phyloP scores from a whole-genome alignment of 2,888 invertebrate genomes.

The Acleris holmiana region DNA sequence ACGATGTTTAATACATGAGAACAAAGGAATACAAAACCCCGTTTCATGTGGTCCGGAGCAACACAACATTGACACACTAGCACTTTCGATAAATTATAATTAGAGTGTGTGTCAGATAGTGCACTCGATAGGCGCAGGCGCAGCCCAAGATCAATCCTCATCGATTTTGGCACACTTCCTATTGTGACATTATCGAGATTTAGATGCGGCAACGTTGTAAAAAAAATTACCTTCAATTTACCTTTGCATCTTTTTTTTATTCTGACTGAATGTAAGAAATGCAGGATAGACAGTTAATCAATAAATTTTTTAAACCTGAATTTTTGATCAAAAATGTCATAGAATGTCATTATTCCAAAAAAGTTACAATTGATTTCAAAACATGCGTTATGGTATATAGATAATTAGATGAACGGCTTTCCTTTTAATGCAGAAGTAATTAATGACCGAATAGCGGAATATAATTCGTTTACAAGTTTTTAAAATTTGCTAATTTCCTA shows the following conservation, averaged over 20 bases:
- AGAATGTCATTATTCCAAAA: too few species aligned
- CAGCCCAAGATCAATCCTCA: constrained; percentile 53
- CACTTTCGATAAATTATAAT: constrained; percentile 60
- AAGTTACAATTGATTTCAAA: too few species aligned
- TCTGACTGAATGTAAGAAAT: not conserved
- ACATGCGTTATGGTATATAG: too few species aligned
- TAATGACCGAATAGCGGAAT: too few species aligned
- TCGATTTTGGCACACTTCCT: constrained; percentile 57
- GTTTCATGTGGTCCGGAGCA: constrained; percentile 46
- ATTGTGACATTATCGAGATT: constrained; percentile 46
- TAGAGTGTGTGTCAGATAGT: constrained; percentile 51
- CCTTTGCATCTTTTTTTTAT: not conserved
- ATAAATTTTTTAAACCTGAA: too few species aligned
- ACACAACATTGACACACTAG: constrained; percentile 72
- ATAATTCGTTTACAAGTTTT: too few species aligned
- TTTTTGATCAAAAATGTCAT: too few species aligned
- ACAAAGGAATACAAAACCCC: constrained; percentile 22
- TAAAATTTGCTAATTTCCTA: too few species aligned
- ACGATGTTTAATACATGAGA: too few species aligned
- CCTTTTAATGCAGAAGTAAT: too few species aligned
- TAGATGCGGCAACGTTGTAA: constrained; percentile 17
- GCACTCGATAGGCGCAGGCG: constrained; percentile 50
- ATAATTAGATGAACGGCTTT: too few species aligned
- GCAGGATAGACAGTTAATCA: too few species aligned
- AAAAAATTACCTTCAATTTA: not conserved